Base-by-base conservation (phyloP, 2,113 vertebrate genomes). In the Rhombomys opimus region DNA sequence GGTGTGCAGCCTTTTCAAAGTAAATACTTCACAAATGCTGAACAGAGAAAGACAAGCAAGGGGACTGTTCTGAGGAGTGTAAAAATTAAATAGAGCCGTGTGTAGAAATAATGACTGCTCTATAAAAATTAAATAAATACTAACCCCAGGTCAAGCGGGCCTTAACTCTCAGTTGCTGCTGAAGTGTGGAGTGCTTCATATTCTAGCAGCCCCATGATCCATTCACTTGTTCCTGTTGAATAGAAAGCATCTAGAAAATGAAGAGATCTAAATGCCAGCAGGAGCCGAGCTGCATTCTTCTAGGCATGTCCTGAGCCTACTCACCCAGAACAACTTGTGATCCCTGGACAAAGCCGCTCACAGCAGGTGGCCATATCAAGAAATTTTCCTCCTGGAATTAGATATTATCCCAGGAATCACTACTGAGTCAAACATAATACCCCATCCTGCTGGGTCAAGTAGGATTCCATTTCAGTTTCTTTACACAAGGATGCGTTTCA, bases 401-500 rank as follows among this genome's bases (percentile, higher is more conserved):
- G 99, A 99, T 99, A 99, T 99, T 99, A 99, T 99, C 99, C 99
- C 98, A 98, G 98, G 99, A 99, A 99, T 99, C 98, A 98, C 99
- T 99, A 99, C 98, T 99, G 99, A 99, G 99, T 99, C 99, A 99
- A 98, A 99, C 99, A 99, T 99, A 99, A 99, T 99, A 98, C 99
- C 98, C 98, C 98, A 98, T 99, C 99, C 99, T 99, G 99, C 99
- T 99, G 99, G 98, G 99, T 99, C 98, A 99, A 99, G 98, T 99
- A 99, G 99, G 99, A 99, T 99, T 99, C 99, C 99, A 99, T 99
- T 99, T 99, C 99, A 99, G 99, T 99, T 99, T 99, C 99, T 99
- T 99, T 99, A 99, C 99, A 99, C 99, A 99, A 99, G 98, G 98
- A 99, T 99, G 99, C 99, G 98, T 99, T 99, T 99, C 99, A 99